Base-by-base conservation (phyloP, 2,797 vertebrate genomes). In the Rhodeus uyekii region DNA sequence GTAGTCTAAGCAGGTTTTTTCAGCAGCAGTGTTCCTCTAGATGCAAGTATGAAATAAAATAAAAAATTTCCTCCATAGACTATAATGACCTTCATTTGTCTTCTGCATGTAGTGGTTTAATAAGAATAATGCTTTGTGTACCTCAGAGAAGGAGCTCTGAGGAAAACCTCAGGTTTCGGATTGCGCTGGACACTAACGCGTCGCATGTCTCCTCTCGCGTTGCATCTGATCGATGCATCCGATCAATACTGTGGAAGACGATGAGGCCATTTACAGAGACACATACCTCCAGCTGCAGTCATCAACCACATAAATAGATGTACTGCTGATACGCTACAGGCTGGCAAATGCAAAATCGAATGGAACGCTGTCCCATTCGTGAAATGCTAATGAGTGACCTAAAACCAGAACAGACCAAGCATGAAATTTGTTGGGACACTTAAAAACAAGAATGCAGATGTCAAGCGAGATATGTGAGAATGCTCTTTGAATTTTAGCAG, bases 31-130 rank as follows among this genome's bases (percentile, higher is more conserved):
- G 29, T n/a, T 24, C 22, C 8, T 73, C 55, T 64, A 32, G 74
- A 63, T 29, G 58, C n/a, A 50, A 61, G 69, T 36, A 42, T 24
- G n/a, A n/a, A n/a, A 74, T 63, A 42, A 48, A 8, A 53, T 50
- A 38, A 24, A 39, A 74, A 39, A 48, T 39, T 63, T 58, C 27
- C 73, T 58, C 22, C 34, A 53, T 19, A 46, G 68, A 53, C 64
- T 19, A 69, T 82, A 86, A 71, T 88, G 82, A 88, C 89, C 88
- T 89, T 89, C 85, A 88, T 87, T 86, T 85, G 87, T 87, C 84
- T 83, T 87, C 85, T 77, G 48, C 36, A 61, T 82, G 65, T 81
- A 80, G 63, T 32, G 67, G 82, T 73, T 83, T 84, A 27, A 63
- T 79, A 81, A 84, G 81, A 89, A 84, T 86, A 82, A 85, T 84